Conservation (phyloP, 1,140 invertebrate genomes). For the Cephus cinctus region DNA sequence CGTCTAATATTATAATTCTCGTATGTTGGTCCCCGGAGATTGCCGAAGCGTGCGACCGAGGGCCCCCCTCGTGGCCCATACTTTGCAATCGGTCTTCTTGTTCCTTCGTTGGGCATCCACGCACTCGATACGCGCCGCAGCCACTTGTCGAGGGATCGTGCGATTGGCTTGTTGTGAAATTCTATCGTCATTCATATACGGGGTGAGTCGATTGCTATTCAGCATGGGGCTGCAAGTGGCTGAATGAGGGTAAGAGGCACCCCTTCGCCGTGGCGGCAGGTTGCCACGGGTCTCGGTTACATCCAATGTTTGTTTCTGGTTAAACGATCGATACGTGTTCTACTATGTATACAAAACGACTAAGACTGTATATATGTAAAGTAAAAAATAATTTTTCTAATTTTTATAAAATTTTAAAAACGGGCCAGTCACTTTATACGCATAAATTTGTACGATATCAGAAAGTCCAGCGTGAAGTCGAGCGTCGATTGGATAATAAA, state of each 20-base stretch:
- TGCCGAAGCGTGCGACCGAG: constrained; percentile 24
- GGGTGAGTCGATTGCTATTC: constrained; percentile 12
- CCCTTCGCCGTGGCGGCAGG: constrained; percentile 8
- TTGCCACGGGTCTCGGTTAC: constrained; percentile 42
- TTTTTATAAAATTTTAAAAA: too few relatives aligned
- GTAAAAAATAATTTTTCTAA: too few relatives aligned
- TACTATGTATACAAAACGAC: too few relatives aligned
- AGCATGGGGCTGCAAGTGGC: constrained; percentile 16
- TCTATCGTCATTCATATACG: too few relatives aligned
- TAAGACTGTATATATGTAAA: too few relatives aligned
- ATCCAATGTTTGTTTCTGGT: constrained; percentile 19
- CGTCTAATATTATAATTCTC: constrained; percentile 34
- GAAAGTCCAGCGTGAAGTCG: too few relatives aligned
- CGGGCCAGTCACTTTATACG: too few relatives aligned
- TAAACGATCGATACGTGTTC: background rate
- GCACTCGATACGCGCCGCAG: constrained; percentile 4
- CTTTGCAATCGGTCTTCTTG: background rate
- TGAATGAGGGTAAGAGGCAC: background rate
- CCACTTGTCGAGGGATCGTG: constrained; percentile 14
- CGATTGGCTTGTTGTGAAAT: constrained; percentile 38
- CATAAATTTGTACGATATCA: too few relatives aligned
- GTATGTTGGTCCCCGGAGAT: constrained; percentile 23
- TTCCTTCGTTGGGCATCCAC: background rate
- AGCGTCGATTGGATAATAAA: too few relatives aligned
- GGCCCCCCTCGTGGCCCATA: constrained; percentile 12